Percentiles rank a stretch among this genome's conserved stretches.
Evolutionary conservation across 2,113 vertebrate species (phyloP).

Genomic region (Etheostoma spectabile): DNA sequence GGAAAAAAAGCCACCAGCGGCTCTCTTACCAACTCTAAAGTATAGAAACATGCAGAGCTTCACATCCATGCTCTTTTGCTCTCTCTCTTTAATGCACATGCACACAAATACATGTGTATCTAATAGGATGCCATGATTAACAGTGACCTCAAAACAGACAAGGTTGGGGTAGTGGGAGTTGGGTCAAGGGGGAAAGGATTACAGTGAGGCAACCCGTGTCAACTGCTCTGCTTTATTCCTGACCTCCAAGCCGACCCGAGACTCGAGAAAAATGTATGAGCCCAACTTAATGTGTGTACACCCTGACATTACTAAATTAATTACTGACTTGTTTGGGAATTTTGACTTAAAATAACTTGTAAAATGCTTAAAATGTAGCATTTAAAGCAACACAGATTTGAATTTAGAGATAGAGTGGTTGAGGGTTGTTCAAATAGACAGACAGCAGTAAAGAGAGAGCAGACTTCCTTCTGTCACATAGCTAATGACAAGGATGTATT

Average conservation of each 20-base stretch:
- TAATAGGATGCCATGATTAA: conserved; percentile 60
- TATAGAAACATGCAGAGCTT: background rate
- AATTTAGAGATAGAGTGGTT: conserved; percentile 1
- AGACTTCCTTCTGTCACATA: conserved; percentile 58
- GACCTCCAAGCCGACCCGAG: conserved; percentile 23
- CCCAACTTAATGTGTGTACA: conserved; percentile 8
- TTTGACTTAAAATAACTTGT: conserved; percentile 7
- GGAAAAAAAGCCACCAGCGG: background rate
- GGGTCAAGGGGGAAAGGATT: conserved; percentile 74
- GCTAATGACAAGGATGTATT: conserved; percentile 72
- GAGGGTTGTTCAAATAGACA: conserved; percentile 44
- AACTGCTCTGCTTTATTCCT: conserved; percentile 56
- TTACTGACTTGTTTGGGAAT: conserved; percentile 16
- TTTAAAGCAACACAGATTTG: background rate
- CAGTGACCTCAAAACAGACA: conserved; percentile 60
- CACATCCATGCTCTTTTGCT: conserved; percentile 6
- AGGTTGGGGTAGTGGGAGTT: conserved; percentile 43
- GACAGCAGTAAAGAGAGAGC: conserved; percentile 39
- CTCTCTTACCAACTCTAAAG: background rate
- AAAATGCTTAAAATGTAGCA: conserved; percentile 20
- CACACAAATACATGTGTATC: conserved; percentile 18
- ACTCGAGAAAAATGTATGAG: conserved; percentile 27
- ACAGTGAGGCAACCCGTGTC: conserved; percentile 53
- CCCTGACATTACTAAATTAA: conserved; percentile 5
- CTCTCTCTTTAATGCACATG: conserved; percentile 4